Conservation (phyloP, 2,113 vertebrate species). For the Rhabdornis inornatus region DNA sequence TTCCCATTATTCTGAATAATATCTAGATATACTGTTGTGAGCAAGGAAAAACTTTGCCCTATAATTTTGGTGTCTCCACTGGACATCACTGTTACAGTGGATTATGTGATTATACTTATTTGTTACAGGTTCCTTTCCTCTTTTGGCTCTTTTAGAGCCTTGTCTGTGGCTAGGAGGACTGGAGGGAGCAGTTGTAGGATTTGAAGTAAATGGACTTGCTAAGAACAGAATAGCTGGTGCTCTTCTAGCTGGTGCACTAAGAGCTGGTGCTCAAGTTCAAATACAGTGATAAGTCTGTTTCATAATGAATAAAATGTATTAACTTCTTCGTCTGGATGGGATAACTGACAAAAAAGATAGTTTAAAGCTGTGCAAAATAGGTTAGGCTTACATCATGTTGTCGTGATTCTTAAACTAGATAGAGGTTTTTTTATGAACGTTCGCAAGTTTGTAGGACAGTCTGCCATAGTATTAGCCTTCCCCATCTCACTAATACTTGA, state of each 20-base stretch:
- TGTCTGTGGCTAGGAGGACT: not conserved
- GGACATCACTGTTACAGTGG: not conserved
- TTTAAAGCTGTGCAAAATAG: not conserved
- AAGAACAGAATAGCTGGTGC: not conserved
- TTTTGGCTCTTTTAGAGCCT: not conserved
- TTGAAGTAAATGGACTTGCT: not conserved
- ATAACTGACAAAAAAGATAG: not conserved
- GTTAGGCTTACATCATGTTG: not conserved
- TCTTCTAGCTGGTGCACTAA: not conserved
- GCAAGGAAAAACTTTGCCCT: not conserved
- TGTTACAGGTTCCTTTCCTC: not conserved
- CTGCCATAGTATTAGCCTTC: not conserved
- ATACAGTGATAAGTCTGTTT: not conserved
- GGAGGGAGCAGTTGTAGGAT: not conserved
- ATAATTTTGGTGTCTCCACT: accelerated
- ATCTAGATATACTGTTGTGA: accelerated
- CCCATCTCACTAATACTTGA: not conserved
- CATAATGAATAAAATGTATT: not conserved
- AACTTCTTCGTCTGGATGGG: not conserved
- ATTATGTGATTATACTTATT: not conserved
- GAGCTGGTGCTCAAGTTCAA: not conserved
- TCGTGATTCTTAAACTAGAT: not conserved
- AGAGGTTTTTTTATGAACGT: not conserved
- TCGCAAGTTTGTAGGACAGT: not conserved
- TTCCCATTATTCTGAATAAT: not conserved